Percentiles rank a stretch among this genome's conserved stretches.
These are phyloP conservation scores for Pseudoips prasinana DNA, from an alignment of 2,888 invertebrate genomes.

Conservation along the genomic window DNA sequence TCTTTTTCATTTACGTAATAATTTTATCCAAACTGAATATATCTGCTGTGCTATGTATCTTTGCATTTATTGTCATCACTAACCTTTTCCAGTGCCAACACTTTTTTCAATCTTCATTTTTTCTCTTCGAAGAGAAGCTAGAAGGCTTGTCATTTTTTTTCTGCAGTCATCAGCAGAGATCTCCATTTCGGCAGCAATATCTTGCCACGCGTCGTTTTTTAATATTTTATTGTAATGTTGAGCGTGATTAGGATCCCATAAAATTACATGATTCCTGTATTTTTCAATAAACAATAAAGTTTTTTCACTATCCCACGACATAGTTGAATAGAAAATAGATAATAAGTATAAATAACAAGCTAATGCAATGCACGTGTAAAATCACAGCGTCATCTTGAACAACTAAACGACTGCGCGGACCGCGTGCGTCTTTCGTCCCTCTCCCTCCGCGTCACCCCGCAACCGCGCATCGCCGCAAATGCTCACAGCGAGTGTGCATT, in stretches of 20 bases:
- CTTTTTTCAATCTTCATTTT: slow-evolving; percentile 9
- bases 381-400: too few relatives aligned
- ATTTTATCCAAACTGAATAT: slow-evolving; percentile 7
- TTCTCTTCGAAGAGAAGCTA: slow-evolving; percentile 8
- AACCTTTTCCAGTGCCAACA: slow-evolving; percentile 9
- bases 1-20: slow-evolving; percentile 5
- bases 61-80: slow-evolving; percentile 7
- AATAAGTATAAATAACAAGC: too few relatives aligned
- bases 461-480: too few relatives aligned
- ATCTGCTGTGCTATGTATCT: slow-evolving; percentile 5
- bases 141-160: slow-evolving; percentile 12
- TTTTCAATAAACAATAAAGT: slow-evolving; percentile 8
- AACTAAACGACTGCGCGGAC: too few relatives aligned
- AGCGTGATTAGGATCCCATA: slow-evolving; percentile 9
- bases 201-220: slow-evolving; percentile 11
- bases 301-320: slow-evolving; percentile 9
- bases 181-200: slow-evolving; percentile 8
- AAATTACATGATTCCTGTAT: slow-evolving; percentile 9
- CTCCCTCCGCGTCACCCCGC: too few relatives aligned
- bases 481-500: too few relatives aligned
- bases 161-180: slow-evolving; percentile 9
- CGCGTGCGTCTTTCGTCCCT: too few relatives aligned
- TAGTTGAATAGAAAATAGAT: too few relatives aligned
- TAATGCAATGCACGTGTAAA: too few relatives aligned
- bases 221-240: slow-evolving; percentile 11